A percentile compares a stretch with the other conserved stretches of the same genome.
Conservation (phyloP, 64 coral and sea anemone species). For the Acropora tenuis region DNA sequence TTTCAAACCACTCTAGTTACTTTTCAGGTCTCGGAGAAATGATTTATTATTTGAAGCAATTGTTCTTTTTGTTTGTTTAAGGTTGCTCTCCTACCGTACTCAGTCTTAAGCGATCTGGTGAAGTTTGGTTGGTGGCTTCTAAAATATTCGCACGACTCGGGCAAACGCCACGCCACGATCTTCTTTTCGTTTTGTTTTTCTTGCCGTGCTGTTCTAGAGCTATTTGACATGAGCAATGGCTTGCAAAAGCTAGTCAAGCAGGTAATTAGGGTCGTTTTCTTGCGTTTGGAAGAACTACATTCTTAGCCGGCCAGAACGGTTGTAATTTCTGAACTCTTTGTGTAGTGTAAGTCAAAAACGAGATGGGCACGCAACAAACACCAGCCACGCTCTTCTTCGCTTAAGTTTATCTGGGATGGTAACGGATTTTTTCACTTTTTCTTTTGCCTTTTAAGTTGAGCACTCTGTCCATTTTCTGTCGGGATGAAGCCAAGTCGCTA, state of each 20-base stretch:
- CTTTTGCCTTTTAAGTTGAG: constrained; percentile 66
- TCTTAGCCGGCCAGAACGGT: too few relatives aligned
- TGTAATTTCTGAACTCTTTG: too few relatives aligned
- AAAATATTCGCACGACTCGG: constrained; percentile 96
- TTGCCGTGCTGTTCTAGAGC: constrained; percentile 85
- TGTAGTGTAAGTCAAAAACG: too few relatives aligned
- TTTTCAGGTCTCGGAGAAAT: too few relatives aligned
- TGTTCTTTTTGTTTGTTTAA: not conserved
- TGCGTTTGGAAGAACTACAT: too few relatives aligned
- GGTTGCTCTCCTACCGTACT: constrained; percentile 86
- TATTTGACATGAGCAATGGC: constrained; percentile 93
- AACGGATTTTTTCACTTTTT: too few relatives aligned
- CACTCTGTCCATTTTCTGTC: constrained; percentile 86
- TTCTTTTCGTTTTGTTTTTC: constrained; percentile 90
- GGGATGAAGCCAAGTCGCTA: constrained; percentile 83
- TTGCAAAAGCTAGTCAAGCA: constrained; percentile 88
- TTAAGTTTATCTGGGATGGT: too few relatives aligned
- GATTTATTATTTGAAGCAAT: not conserved
- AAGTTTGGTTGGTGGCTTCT: constrained; percentile 89
- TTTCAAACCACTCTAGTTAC: too few relatives aligned
- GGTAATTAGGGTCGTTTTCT: constrained; percentile 6
- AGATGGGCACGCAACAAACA: too few relatives aligned
- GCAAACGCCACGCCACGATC: constrained; percentile 85
- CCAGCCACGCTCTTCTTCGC: too few relatives aligned
- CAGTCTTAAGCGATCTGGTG: constrained; percentile 91